A percentile compares a stretch with the other conserved stretches of the same genome.
These are phyloP conservation scores for Ectemnius continuus DNA, from an alignment of 2,888 invertebrate species.

Conservation along the genomic window DNA sequence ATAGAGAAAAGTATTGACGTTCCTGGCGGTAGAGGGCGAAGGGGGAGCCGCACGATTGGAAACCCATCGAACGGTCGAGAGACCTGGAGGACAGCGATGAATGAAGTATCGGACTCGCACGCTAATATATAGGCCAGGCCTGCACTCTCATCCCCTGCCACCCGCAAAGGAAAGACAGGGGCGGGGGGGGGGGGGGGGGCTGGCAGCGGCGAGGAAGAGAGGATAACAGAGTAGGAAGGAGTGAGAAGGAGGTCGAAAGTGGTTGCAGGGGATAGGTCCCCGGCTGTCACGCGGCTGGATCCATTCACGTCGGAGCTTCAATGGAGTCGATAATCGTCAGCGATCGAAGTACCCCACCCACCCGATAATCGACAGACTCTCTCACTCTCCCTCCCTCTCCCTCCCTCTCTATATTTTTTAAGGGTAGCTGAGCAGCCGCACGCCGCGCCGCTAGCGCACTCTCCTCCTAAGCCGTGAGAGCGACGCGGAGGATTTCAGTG, in stretches of 20 bases:
- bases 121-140: slow-evolving; percentile 45
- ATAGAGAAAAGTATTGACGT: slow-evolving; percentile 10
- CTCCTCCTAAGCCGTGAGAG: slow-evolving; percentile 18
- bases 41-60: slow-evolving; percentile 35
- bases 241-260: slow-evolving; percentile 24
- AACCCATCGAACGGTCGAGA: slow-evolving; percentile 12
- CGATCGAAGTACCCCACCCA: slow-evolving; percentile 63
- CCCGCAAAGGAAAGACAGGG: background rate
- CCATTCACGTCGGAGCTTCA: slow-evolving; percentile 63
- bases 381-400: slow-evolving; percentile 22
- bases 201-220: too few species aligned
- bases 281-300: slow-evolving; percentile 47
- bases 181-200: slow-evolving; percentile 5
- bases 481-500: slow-evolving; percentile 54
- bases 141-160: slow-evolving; percentile 21
- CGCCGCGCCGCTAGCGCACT: too few species aligned
- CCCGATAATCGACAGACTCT: slow-evolving; percentile 61
- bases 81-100: slow-evolving; percentile 43
- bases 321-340: slow-evolving; percentile 70
- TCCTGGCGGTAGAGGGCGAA: slow-evolving; percentile 3
- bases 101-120: slow-evolving; percentile 57
- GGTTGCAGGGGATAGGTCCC: slow-evolving; percentile 28
- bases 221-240: slow-evolving; percentile 10
- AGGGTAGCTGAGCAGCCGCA: slow-evolving; percentile 39
- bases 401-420: slow-evolving; percentile 44